Percentiles rank a stretch among this genome's conserved stretches.
phyloP scores from a whole-genome alignment of 2,888 invertebrate genomes.

The Shargacucullia verbasci region DNA sequence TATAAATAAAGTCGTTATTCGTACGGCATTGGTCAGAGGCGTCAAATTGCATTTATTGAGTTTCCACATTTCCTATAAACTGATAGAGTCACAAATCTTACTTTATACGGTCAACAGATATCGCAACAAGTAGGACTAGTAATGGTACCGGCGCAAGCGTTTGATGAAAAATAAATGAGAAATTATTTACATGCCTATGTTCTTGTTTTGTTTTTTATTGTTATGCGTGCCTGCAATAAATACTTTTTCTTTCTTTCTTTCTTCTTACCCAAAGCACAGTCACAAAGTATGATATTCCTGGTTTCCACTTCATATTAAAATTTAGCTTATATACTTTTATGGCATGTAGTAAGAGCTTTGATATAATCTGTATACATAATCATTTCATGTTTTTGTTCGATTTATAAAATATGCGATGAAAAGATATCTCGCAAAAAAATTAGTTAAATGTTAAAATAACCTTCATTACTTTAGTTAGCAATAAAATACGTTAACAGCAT shows the following conservation, averaged over 20 bases:
- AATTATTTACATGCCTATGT: constrained; percentile 12
- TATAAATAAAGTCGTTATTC: constrained; percentile 7
- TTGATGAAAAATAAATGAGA: constrained; percentile 33
- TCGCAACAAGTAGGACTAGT: constrained; percentile 5
- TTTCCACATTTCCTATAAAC: constrained; percentile 37
- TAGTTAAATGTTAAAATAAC: background rate
- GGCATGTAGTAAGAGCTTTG: too few relatives aligned
- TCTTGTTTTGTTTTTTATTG: too few relatives aligned
- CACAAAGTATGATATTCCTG: too few relatives aligned
- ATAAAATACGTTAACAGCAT: background rate
- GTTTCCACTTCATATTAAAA: too few relatives aligned
- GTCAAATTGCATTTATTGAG: constrained; percentile 25
- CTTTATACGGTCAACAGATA: constrained; percentile 24
- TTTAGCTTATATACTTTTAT: background rate
- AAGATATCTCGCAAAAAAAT: too few relatives aligned
- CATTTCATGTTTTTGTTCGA: too few relatives aligned
- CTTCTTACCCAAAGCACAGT: too few relatives aligned
- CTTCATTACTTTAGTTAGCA: background rate
- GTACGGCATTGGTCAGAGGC: constrained; percentile 4
- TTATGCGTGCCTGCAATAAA: too few relatives aligned
- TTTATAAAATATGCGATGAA: too few relatives aligned
- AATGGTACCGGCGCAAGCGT: constrained; percentile 4
- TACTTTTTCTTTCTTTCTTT: too few relatives aligned
- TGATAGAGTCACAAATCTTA: constrained; percentile 34
- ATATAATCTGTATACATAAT: background rate